These are phyloP conservation scores for Pterocles burchelli DNA, from an alignment of 2,113 vertebrate genomes.

Conservation along the genomic window DNA sequence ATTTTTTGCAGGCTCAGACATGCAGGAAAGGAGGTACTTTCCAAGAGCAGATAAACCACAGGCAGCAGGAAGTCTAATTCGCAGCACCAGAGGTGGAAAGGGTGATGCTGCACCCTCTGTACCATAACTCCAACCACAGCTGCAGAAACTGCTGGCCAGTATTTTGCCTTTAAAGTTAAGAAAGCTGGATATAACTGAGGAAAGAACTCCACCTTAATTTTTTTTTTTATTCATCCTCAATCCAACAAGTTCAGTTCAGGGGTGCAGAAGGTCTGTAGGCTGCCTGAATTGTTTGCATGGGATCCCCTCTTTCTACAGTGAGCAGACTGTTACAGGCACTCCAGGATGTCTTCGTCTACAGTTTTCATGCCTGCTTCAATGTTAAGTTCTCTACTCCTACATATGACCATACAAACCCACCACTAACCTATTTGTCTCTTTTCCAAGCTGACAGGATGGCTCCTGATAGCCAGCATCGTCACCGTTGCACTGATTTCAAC, in stretches of 20 bases:
- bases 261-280: background rate
- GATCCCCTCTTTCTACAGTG: background rate
- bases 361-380: background rate
- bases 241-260: background rate
- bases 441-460: slow-evolving; percentile 81
- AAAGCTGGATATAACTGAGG: background rate
- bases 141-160: background rate
- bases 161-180: background rate
- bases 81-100: background rate
- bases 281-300: background rate
- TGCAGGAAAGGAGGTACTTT: background rate
- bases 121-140: background rate
- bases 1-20: background rate
- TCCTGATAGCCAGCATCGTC: slow-evolving; percentile 72
- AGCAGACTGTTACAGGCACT: background rate
- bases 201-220: background rate
- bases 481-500: slow-evolving; percentile 34
- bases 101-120: background rate
- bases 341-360: background rate
- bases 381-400: background rate
- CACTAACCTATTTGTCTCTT: background rate
- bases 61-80: background rate
- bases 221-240: background rate
- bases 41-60: background rate
- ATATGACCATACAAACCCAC: background rate